phyloP scores from a whole-genome alignment of 2,797 vertebrate species.

The Yasuhikotakia modesta region DNA sequence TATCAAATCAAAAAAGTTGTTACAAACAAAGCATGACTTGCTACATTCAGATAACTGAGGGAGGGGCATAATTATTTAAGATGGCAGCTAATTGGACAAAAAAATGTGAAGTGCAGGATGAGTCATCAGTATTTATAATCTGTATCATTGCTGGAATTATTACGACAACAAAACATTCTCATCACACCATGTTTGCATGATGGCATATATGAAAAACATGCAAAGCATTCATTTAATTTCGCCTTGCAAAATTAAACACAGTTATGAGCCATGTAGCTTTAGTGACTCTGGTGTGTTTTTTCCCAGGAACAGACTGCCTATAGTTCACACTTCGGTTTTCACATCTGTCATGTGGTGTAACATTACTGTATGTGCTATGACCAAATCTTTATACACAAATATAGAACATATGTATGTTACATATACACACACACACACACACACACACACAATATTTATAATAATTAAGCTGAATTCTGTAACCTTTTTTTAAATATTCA shows the following conservation, averaged over 20 bases:
- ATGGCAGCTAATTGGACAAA: background rate
- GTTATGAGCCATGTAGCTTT: conserved; percentile 27
- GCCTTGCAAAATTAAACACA: conserved; percentile 38
- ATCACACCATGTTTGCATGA: conserved; percentile 8
- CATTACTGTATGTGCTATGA: background rate
- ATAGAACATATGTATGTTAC: too few species aligned
- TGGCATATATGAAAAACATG: conserved; percentile 20
- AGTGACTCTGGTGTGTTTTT: conserved; percentile 6
- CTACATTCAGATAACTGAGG: background rate
- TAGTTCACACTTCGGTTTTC: conserved; percentile 18
- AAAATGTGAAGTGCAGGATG: too few species aligned
- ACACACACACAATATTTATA: too few species aligned
- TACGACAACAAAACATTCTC: background rate
- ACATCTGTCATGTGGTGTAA: conserved; percentile 22
- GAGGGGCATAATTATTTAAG: background rate
- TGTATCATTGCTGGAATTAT: background rate
- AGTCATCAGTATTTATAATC: too few species aligned
- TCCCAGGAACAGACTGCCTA: conserved; percentile 18
- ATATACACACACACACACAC: too few species aligned
- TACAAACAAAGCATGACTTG: too few species aligned
- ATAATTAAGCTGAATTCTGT: too few species aligned
- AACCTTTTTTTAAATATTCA: too few species aligned
- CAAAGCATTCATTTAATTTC: background rate
- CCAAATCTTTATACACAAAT: background rate
- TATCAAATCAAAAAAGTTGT: too few species aligned